Conservation (phyloP, 2,888 invertebrate genomes). For the Pyralis farinalis region DNA sequence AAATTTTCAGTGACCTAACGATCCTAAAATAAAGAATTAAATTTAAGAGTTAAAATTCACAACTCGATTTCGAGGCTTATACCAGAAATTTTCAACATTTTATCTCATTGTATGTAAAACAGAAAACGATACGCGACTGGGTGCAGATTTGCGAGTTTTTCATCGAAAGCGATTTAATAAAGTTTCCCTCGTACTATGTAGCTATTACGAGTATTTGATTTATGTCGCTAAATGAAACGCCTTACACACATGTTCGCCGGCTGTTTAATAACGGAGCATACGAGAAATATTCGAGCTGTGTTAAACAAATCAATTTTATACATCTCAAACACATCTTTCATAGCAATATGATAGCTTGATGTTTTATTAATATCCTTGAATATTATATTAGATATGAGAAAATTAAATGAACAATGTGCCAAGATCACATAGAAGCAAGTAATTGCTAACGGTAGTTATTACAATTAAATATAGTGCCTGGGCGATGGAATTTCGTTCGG, state of each 20-base stretch:
- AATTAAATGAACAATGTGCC: no score
- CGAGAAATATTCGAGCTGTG: slow-evolving; percentile 25
- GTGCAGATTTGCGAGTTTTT: slow-evolving; percentile 28
- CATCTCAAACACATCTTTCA: slow-evolving; percentile 21
- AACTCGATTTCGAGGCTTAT: no score
- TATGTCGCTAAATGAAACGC: slow-evolving; percentile 52
- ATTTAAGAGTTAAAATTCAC: no score
- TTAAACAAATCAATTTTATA: slow-evolving; percentile 30
- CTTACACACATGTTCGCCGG: slow-evolving; percentile 42
- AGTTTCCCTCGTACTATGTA: slow-evolving; percentile 31
- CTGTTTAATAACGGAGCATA: slow-evolving; percentile 51
- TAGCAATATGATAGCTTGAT: slow-evolving; percentile 2
- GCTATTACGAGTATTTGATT: slow-evolving; percentile 58
- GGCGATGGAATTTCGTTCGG: no score
- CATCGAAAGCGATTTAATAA: slow-evolving; percentile 54
- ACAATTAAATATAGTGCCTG: no score
- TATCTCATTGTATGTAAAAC: no score
- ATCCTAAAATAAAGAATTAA: no score
- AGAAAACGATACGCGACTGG: slow-evolving; percentile 12
- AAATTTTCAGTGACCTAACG: no score
- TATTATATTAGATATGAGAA: background rate
- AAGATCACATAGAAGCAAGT: no score
- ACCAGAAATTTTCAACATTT: no score
- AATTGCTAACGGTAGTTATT: no score
- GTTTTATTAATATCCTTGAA: slow-evolving; percentile 7